Percentiles rank a stretch among this genome's conserved stretches.
These are phyloP conservation scores for Sinella curviseta DNA, from an alignment of 1,140 invertebrate species.

Conservation along the genomic window DNA sequence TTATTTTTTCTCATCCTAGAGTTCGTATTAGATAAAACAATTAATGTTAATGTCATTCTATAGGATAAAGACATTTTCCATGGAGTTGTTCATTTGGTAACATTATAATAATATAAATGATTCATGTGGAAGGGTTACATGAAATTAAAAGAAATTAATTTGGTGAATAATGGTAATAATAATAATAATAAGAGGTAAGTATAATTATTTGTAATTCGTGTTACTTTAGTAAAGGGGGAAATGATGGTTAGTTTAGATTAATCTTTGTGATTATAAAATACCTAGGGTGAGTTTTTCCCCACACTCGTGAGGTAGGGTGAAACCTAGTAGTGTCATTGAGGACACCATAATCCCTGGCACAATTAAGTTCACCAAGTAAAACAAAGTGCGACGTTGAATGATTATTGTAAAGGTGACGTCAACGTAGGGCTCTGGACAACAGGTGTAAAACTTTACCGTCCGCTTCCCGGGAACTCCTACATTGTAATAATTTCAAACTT, in stretches of 20 bases:
- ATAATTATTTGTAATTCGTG: too few relatives aligned
- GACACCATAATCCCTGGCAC: conserved; percentile 70
- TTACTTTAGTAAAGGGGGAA: not conserved
- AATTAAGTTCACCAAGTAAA: conserved; percentile 72
- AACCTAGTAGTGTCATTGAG: conserved; percentile 67
- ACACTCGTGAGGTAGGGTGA: conserved; percentile 67
- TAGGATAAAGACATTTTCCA: too few relatives aligned
- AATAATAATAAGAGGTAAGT: too few relatives aligned
- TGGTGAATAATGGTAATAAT: too few relatives aligned
- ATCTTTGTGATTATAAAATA: too few relatives aligned
- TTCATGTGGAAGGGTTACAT: too few relatives aligned
- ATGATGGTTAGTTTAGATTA: not conserved
- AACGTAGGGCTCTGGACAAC: conserved; percentile 64
- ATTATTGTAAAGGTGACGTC: conserved; percentile 68
- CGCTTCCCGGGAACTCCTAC: conserved; percentile 57
- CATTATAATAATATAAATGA: too few relatives aligned
- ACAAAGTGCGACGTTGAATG: conserved; percentile 66
- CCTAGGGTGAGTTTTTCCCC: conserved; percentile 72
- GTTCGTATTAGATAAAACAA: too few relatives aligned
- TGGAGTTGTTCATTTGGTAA: too few relatives aligned
- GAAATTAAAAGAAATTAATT: too few relatives aligned
- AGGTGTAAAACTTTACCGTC: conserved; percentile 58
- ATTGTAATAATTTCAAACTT: conserved; percentile 51
- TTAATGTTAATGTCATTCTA: too few relatives aligned
- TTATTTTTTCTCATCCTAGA: too few relatives aligned